Conservation (phyloP, 1,140 invertebrate genomes). For the Augochlora pura region DNA sequence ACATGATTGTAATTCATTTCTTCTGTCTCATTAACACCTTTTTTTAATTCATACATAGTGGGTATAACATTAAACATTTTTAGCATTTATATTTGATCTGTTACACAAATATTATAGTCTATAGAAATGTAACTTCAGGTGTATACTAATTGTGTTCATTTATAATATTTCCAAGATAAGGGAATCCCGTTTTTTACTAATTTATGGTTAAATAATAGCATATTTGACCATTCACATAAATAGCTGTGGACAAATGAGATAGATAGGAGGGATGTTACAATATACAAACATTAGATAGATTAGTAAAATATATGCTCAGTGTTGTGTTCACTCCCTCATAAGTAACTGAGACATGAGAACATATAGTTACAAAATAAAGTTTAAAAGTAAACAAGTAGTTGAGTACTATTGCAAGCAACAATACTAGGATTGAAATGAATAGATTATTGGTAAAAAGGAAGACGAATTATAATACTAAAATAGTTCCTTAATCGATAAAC, state of each 20-base stretch:
- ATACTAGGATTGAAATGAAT: background rate
- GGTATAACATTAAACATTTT: background rate
- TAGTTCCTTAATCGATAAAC: constrained; percentile 28
- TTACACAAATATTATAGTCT: background rate
- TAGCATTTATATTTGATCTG: background rate
- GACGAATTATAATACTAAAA: too few relatives aligned
- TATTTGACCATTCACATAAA: background rate
- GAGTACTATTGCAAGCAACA: background rate
- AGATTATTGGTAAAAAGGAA: too few relatives aligned
- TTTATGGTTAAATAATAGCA: background rate
- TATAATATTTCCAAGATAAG: background rate
- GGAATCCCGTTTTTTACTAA: constrained; percentile 1
- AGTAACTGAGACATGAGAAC: background rate
- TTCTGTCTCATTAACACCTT: background rate
- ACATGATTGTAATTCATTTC: background rate
- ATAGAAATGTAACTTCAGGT: constrained; percentile 5
- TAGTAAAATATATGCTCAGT: constrained; percentile 9
- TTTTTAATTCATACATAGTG: background rate
- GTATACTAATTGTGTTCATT: background rate
- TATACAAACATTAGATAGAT: background rate
- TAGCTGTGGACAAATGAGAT: constrained; percentile 16
- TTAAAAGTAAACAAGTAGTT: background rate
- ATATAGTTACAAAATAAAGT: constrained; percentile 9
- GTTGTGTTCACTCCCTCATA: constrained; percentile 29
- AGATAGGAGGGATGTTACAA: background rate